Conservation (phyloP, 2,113 vertebrate genomes). For the Corydoras maculifer region DNA sequence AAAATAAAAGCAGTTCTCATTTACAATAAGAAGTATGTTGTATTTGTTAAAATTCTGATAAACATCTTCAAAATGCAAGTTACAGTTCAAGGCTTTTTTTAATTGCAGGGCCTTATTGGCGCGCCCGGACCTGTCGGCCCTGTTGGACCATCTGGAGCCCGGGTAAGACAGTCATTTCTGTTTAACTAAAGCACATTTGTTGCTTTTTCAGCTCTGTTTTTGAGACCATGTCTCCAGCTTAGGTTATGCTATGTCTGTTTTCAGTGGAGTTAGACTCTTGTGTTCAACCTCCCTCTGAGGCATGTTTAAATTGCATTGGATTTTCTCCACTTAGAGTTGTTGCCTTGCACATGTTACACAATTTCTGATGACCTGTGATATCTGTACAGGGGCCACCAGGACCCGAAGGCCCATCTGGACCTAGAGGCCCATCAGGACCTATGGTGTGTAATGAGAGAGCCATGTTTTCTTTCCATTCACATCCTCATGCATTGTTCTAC, state of each 20-base stretch:
- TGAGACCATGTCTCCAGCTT: slow-evolving; percentile 23
- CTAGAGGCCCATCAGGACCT: slow-evolving; percentile 86
- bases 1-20: not conserved
- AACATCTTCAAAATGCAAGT: not conserved
- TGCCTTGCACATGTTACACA: slow-evolving; percentile 18
- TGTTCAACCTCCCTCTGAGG: not conserved
- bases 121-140: slow-evolving; percentile 81
- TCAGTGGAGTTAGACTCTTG: slow-evolving; percentile 8
- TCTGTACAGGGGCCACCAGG: slow-evolving; percentile 84
- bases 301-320: slow-evolving; percentile 24
- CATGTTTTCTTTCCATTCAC: slow-evolving; percentile 32
- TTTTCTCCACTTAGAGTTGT: slow-evolving; percentile 11
- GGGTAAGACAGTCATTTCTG: slow-evolving; percentile 68
- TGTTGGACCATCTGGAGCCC: slow-evolving; percentile 78
- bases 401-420: slow-evolving; percentile 90
- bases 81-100: slow-evolving; percentile 26
- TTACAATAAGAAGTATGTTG: not conserved
- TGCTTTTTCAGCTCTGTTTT: slow-evolving; percentile 4
- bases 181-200: slow-evolving; percentile 1
- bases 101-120: slow-evolving; percentile 78
- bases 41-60: not conserved
- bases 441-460: slow-evolving; percentile 70
- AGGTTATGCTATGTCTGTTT: slow-evolving; percentile 28
- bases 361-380: slow-evolving; percentile 51
- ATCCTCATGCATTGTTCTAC: slow-evolving; percentile 48